Percentiles rank a stretch among this genome's conserved stretches.
These are phyloP conservation scores for Erythrolamprus reginae DNA, from an alignment of 2,113 vertebrate genomes.

Conservation along the genomic window DNA sequence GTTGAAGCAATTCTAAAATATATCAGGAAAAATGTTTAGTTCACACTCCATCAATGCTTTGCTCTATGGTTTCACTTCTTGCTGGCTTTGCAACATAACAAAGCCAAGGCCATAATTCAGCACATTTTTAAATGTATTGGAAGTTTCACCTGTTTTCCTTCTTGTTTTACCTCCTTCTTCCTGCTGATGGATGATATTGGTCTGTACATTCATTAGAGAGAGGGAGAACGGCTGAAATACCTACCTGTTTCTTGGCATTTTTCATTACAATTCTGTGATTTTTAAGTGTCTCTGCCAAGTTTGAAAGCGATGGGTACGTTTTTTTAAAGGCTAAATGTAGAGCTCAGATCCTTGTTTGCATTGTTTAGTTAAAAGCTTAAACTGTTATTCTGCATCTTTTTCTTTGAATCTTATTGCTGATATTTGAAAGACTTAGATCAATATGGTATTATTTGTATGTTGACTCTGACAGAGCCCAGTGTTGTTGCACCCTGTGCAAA, in stretches of 20 bases:
- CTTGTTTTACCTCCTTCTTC: background rate
- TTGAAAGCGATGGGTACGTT: background rate
- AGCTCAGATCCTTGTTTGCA: background rate
- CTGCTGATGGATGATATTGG: conserved; percentile 1
- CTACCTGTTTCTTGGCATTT: background rate
- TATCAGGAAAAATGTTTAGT: background rate
- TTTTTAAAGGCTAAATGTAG: background rate
- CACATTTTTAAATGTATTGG: background rate
- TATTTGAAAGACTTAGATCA: conserved; percentile 31
- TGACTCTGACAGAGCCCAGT: background rate
- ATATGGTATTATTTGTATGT: background rate
- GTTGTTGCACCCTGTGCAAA: background rate
- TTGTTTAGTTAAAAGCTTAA: conserved; percentile 23
- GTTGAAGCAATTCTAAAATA: background rate
- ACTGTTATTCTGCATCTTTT: background rate
- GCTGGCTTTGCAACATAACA: conserved; percentile 6
- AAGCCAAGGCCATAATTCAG: background rate
- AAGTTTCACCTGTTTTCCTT: background rate
- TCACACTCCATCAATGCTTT: background rate
- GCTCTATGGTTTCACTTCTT: background rate
- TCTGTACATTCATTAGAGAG: background rate
- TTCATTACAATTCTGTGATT: background rate
- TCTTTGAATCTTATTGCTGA: conserved; percentile 29
- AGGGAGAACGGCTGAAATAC: background rate
- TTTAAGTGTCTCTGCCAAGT: conserved; percentile 13